Base-by-base conservation (phyloP, 2,113 vertebrate genomes). In the Chaetorhynchus papuensis region DNA sequence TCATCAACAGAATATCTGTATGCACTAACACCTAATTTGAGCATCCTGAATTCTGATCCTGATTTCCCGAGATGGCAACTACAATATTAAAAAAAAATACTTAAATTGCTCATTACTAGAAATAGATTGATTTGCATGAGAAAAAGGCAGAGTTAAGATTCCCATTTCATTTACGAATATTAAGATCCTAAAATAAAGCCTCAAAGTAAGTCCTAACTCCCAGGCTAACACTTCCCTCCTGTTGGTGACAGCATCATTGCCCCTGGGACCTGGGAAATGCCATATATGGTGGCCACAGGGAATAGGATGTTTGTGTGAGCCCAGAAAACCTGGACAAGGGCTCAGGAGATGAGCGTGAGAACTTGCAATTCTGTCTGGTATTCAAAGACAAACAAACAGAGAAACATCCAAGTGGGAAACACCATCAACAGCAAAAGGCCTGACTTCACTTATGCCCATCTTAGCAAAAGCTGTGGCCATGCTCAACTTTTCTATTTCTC, bases 91-190 rank as follows among this genome's bases (percentile, higher is more conserved):
- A 86, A 89, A 93, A 81, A 56, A 53, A 23, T 0, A n/a, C 44
- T 80, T 81, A 90, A 86, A 94, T 71, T 94, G 79, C 44, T 96
- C 72, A 87, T 96, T 83, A 93, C 72, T 88, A 92, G 92, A 96
- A 97, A 89, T 71, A 93, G 88, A 87, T 78, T 89, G 59, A 92
- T 94, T 94, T 89, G 69, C 92, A 93, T 89, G 83, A 90, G 90
- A 92, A 96, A 83, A 68, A 56, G 63, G 57, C 30, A 61, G 56
- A 94, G 44, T 86, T 80, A 79, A 68, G 50, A 78, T 44, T 95
- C 76, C 30, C 14, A 64, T 39, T 93, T 90, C 21, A 59, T 56
- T 86, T 91, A 83, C 1, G 0, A 94, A 86, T 81, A 41, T 6
- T 52, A 87, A 88, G 35, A 65, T 60, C 11, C 64, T 50, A 66